Evolutionary conservation across 2,888 invertebrate genomes (phyloP), one percentile per base, ranked within the genome.

Genomic region (Herminia tarsipennalis): DNA sequence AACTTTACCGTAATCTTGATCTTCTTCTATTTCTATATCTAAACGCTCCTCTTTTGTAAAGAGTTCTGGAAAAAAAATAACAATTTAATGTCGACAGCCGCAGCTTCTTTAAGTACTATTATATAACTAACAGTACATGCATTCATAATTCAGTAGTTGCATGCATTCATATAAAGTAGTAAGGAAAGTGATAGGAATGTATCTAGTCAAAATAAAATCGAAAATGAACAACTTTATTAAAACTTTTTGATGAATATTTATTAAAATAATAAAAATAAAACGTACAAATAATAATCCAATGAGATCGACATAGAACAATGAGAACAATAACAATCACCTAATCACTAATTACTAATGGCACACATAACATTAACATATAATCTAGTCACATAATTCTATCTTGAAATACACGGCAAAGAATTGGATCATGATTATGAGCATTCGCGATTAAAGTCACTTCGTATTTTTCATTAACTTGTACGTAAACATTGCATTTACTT

Each of bases 391-490:
- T 76, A 24, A 86, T 84, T 57, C 72, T 76, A 28, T 85, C 76
- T 61, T 84, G 82, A 38, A 84, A 80, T 25, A 83, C 68, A 9
- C 76, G 67, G 57, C 85, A 85, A 2, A 87, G 55, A 25, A 81
- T 76, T 2, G 87, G 86, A 21, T 86, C 83, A 32, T 87, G 87
- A 1, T 76, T 84, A 56, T 87, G 86, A 10, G 62, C 58, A 35
- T 84, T 81, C 1, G 67, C 73, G 40, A 78, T 76, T n/a, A 69
- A 71, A 1, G 79, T 65, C 2, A 86, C 71, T 66, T 87, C 80
- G 44, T 73, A 86, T 55, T 80, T 81, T 3, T 83, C 79, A 48
- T 86, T 86, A 9, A 85, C 78, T 40, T 82, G 78, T 1, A 83
- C 70, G 48, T 77, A 86, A 0, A 83, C 86, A 22, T 77, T 73